A percentile compares a stretch with the other conserved stretches of the same genome.
phyloP scores from a whole-genome alignment of 1,140 invertebrate species.

The Steinernema feltiae region DNA sequence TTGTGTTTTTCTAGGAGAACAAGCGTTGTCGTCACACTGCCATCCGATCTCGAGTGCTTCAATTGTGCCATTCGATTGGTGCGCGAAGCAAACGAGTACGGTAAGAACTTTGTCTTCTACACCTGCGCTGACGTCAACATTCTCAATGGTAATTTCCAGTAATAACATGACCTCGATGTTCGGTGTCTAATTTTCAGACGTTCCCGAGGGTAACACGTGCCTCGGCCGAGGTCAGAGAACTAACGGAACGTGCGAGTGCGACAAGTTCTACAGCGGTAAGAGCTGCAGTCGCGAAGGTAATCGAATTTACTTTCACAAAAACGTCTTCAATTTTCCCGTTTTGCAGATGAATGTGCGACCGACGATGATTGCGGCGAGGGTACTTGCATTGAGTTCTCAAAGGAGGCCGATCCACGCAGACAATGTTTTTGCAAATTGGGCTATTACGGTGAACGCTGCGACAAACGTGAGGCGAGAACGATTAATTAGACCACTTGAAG shows the following conservation, averaged over 20 bases:
- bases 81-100: constrained; percentile 82
- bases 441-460: constrained; percentile 31
- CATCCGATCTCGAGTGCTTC: constrained; percentile 73
- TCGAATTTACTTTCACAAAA: too few relatives aligned
- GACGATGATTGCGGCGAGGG: constrained; percentile 40
- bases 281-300: constrained; percentile 1
- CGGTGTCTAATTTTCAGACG: constrained; percentile 21
- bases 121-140: constrained; percentile 90
- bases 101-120: constrained; percentile 76
- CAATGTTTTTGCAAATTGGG: constrained; percentile 39
- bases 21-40: constrained; percentile 71
- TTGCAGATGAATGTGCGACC: constrained; percentile 35
- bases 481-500: not conserved
- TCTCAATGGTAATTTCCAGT: constrained; percentile 52
- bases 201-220: constrained; percentile 37
- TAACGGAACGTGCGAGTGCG: constrained; percentile 35
- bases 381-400: constrained; percentile 24
- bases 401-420: constrained; percentile 6
- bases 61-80: constrained; percentile 82
- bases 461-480: constrained; percentile 25
- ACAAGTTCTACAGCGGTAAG: constrained; percentile 24
- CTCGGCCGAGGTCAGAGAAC: constrained; percentile 29
- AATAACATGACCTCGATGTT: constrained; percentile 21
- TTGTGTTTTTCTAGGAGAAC: constrained; percentile 68
- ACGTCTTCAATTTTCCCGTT: too few relatives aligned